These are phyloP conservation scores for Copidosoma floridanum DNA, from an alignment of 1,140 invertebrate species.

Conservation along the genomic window DNA sequence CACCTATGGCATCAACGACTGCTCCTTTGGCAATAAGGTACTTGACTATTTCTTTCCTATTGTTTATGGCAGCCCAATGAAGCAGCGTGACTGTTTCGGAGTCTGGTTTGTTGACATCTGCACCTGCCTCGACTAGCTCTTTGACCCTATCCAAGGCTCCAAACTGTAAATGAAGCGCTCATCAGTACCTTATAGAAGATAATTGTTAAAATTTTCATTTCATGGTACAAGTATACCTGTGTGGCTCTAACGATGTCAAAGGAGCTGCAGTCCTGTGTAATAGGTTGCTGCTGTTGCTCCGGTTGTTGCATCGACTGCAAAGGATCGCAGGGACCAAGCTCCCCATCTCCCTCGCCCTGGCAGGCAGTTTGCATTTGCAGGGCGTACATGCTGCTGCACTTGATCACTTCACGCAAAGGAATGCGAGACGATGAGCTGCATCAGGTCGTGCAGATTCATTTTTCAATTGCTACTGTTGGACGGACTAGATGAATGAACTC, in stretches of 20 bases:
- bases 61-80: slow-evolving; percentile 99
- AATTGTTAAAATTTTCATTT: too few relatives aligned
- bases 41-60: slow-evolving; percentile 87
- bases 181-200: too few relatives aligned
- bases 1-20: slow-evolving; percentile 89
- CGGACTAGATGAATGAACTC: too few relatives aligned
- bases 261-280: slow-evolving; percentile 70
- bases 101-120: slow-evolving; percentile 88
- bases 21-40: slow-evolving; percentile 87
- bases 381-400: slow-evolving; percentile 47
- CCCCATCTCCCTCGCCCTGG: slow-evolving; percentile 47
- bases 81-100: slow-evolving; percentile 91
- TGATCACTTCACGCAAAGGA: too few relatives aligned
- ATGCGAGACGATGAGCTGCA: too few relatives aligned
- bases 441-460: too few relatives aligned
- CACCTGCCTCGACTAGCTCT: slow-evolving; percentile 84
- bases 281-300: slow-evolving; percentile 39
- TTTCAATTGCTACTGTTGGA: too few relatives aligned
- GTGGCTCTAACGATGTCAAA: slow-evolving; percentile 95
- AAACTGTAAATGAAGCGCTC: slow-evolving; percentile 67
- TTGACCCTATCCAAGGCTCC: slow-evolving; percentile 80
- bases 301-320: slow-evolving; percentile 13
- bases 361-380: slow-evolving; percentile 52
- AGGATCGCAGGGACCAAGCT: slow-evolving; percentile 46
- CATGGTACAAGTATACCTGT: slow-evolving; percentile 67